Evolutionary conservation across 2,888 invertebrate genomes (phyloP), one percentile per base, ranked within the genome.

Genomic region (Baronia brevicornis): DNA sequence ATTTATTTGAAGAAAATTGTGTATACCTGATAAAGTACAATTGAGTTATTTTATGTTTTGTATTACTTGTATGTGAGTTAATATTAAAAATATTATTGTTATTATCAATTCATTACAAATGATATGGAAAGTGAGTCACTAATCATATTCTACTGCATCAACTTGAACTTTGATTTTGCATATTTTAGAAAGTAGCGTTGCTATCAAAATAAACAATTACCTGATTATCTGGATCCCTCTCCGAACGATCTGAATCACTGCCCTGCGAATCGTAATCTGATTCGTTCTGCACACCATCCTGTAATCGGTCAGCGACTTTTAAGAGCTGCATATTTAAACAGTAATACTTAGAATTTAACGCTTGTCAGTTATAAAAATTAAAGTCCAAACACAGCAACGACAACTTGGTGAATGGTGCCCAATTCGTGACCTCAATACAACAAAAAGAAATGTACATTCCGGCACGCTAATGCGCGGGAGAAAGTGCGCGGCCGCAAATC

Each of bases 191-290:
- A 23, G 11, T 21, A 24, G n/a, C n/a, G n/a, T 24, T 18, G 19
- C 17, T 19, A 12, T 25, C 4, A 25, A 21, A 19, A 30, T 21
- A 38, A 26, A 20, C 32, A 26, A 43, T 67, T 64, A 88, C 91
- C 86, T 92, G 90, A 26, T 88, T 90, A 60, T 92, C 93, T 1
- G 90, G 91, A 64, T 91, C 90, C 34, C 89, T 77, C 47, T 91
- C 90, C 40, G 86, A 87, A 54, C 72, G 87, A 24, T 87, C 84
- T 33, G 84, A 75, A 21, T 80, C 79, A 40, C 86, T 87, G 5
- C 73, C 80, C 23, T 70, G 73, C 1, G 86, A 86, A 38, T 84
- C 86, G 51, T 85, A 85, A 40, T 84, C 84, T 0, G 84, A 84
- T 41, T 79, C 82, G 1, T 56, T 71, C 17, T 65, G 72, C 1